Percentiles rank a stretch among this genome's conserved stretches.
Conservation (phyloP, 2,797 vertebrate genomes). For the Rhinatrema bivittatum region DNA sequence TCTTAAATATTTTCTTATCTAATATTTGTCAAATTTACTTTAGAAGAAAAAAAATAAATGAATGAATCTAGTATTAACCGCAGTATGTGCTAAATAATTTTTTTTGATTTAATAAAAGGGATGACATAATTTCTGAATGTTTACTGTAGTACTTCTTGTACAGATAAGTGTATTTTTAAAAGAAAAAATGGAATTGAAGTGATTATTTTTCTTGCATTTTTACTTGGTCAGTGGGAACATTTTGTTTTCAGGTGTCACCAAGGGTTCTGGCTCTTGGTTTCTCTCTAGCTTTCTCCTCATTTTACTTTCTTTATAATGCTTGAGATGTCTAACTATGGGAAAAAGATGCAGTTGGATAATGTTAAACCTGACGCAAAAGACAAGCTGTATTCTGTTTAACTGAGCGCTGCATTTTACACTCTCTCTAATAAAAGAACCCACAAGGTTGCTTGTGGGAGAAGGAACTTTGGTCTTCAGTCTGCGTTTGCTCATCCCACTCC, state of each 20-base stretch:
- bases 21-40: slow-evolving; percentile 75
- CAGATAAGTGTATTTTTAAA: slow-evolving; percentile 97
- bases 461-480: slow-evolving; percentile 18
- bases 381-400: slow-evolving; percentile 77
- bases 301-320: slow-evolving; percentile 53
- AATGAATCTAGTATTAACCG: slow-evolving; percentile 97
- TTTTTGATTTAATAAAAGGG: slow-evolving; percentile 96
- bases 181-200: slow-evolving; percentile 68
- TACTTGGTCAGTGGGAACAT: slow-evolving; percentile 64
- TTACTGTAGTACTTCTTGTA: slow-evolving; percentile 94
- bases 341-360: slow-evolving; percentile 49
- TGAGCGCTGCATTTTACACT: slow-evolving; percentile 79
- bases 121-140: slow-evolving; percentile 92
- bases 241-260: slow-evolving; percentile 64
- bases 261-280: slow-evolving; percentile 41
- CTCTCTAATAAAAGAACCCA: slow-evolving; percentile 82
- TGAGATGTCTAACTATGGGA: slow-evolving; percentile 71
- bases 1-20: slow-evolving; percentile 76
- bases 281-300: slow-evolving; percentile 36
- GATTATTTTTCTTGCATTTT: slow-evolving; percentile 69
- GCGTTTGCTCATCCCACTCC: not conserved
- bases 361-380: slow-evolving; percentile 62
- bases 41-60: slow-evolving; percentile 64
- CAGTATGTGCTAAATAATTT: slow-evolving; percentile 60
- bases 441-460: slow-evolving; percentile 61